Conservation (phyloP, 2,888 invertebrate species). For the Cephus runcator region DNA sequence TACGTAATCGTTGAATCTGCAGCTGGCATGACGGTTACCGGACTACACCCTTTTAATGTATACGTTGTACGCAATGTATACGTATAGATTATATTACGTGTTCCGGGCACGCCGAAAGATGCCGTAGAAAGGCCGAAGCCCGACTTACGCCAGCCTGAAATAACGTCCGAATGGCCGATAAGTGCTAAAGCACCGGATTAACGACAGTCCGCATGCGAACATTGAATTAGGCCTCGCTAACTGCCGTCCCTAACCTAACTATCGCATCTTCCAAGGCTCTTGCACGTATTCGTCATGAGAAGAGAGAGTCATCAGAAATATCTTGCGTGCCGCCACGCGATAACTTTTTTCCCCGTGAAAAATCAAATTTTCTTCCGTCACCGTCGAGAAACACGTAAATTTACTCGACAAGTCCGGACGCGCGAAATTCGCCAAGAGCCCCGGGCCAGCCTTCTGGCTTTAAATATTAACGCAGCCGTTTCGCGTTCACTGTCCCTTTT, state of each 20-base stretch:
- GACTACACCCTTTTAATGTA: not conserved
- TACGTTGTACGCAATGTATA: not conserved
- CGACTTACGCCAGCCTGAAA: not conserved
- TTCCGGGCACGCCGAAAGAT: not conserved
- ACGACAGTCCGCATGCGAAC: not conserved
- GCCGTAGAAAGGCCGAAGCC: not conserved
- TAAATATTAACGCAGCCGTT: not conserved
- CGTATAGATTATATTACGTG: not conserved
- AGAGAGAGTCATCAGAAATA: not conserved
- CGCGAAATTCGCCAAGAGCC: not conserved
- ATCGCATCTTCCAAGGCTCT: not conserved
- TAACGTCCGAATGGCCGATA: not conserved
- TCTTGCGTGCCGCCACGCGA: not conserved
- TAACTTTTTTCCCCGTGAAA: not conserved
- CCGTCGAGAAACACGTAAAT: not conserved
- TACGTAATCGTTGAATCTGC: not conserved
- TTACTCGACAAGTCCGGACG: not conserved
- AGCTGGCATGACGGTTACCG: not conserved
- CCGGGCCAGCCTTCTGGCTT: not conserved
- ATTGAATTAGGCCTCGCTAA: not conserved
- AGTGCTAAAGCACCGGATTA: not conserved
- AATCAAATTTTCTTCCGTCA: not conserved
- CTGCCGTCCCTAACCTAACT: not conserved
- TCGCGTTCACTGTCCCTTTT: not conserved
- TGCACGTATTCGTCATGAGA: not conserved